A percentile compares a stretch with the other conserved stretches of the same genome.
Conservation (phyloP, 2,113 vertebrate species). For the Gracilinanus agilis region DNA sequence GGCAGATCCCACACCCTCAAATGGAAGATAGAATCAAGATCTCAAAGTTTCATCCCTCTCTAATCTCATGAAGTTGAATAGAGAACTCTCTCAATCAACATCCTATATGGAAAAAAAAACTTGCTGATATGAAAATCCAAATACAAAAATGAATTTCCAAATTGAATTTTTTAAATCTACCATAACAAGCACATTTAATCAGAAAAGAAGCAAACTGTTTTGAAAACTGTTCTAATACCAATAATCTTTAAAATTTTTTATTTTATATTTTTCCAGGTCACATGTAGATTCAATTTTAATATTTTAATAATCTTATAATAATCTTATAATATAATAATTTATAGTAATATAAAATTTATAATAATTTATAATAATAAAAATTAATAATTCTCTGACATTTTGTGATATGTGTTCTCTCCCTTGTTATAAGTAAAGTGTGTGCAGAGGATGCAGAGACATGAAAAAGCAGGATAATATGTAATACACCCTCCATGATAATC, state of each 20-base stretch:
- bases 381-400: no score
- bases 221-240: background rate
- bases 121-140: background rate
- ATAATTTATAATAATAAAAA: no score
- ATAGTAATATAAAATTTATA: no score
- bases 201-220: background rate
- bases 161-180: background rate
- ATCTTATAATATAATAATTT: no score
- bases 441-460: no score
- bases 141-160: background rate
- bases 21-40: background rate
- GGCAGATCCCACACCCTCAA: background rate
- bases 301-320: no score
- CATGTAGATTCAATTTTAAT: no score
- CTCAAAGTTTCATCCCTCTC: background rate
- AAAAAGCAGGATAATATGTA: no score
- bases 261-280: no score
- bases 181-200: background rate
- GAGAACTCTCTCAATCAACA: background rate
- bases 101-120: background rate
- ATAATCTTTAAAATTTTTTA: background rate
- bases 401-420: no score
- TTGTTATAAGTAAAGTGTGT: no score
- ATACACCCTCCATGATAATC: no score
- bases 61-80: background rate